phyloP scores from a whole-genome alignment of 2,797 vertebrate genomes.

The Ceyx erithaca region DNA sequence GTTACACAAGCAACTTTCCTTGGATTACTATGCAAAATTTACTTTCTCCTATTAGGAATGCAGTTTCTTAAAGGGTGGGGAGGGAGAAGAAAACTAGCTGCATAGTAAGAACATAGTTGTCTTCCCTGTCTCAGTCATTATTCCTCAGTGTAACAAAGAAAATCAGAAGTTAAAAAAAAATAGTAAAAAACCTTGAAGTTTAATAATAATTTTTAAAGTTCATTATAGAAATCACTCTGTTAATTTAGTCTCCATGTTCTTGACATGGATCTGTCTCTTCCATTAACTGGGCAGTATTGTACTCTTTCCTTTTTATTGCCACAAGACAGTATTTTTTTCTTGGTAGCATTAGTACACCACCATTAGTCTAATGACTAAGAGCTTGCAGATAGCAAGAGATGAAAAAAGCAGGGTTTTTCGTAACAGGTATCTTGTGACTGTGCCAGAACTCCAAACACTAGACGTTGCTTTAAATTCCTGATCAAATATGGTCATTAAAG shows the following conservation, averaged over 20 bases:
- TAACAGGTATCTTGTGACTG: neutral
- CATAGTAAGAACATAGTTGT: neutral
- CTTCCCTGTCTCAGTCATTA: neutral
- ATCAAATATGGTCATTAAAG: neutral
- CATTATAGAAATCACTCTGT: neutral
- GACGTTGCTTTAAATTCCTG: neutral
- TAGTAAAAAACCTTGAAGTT: neutral
- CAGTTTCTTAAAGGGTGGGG: neutral
- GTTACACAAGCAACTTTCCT: neutral
- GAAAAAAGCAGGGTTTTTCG: neutral
- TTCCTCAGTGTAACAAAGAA: neutral
- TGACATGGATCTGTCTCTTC: neutral
- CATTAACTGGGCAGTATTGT: neutral
- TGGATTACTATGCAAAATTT: neutral
- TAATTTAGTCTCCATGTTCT: neutral
- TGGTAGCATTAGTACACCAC: conserved; percentile 24
- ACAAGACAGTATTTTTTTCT: neutral
- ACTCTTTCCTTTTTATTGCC: neutral
- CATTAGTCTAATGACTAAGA: conserved; percentile 50
- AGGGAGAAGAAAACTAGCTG: neutral
- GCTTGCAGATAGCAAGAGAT: neutral
- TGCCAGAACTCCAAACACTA: neutral
- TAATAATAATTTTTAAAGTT: neutral
- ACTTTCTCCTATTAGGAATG: neutral
- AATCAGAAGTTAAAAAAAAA: no score